These are phyloP conservation scores for Halocynthia aurantium DNA, from an alignment of 23 tunicate genomes.

Conservation along the genomic window DNA sequence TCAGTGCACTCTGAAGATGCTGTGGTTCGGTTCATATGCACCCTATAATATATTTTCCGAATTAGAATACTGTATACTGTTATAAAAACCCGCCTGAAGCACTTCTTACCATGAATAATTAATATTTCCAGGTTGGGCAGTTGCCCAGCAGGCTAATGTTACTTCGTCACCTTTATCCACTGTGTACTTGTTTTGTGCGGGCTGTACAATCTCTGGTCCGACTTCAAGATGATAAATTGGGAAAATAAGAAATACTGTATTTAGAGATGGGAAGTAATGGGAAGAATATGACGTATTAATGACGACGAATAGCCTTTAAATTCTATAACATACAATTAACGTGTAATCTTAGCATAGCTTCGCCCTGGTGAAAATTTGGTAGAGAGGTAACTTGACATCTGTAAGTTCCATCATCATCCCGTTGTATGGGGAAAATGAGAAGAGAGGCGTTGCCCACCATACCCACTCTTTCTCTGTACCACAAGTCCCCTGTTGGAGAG, in stretches of 20 bases:
- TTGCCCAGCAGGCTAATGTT: slow-evolving; percentile 39
- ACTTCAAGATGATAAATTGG: too few relatives aligned
- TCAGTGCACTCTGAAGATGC: not conserved
- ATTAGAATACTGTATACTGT: not conserved
- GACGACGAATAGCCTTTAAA: too few relatives aligned
- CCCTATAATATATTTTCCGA: not conserved
- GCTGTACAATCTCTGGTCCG: too few relatives aligned
- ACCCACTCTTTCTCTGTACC: not conserved
- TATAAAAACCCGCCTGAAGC: too few relatives aligned
- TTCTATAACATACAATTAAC: too few relatives aligned
- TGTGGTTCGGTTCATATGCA: not conserved
- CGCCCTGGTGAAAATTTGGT: slow-evolving; percentile 65
- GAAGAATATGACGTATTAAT: too few relatives aligned
- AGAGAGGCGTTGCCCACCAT: slow-evolving; percentile 47
- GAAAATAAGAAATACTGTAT: too few relatives aligned
- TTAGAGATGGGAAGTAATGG: too few relatives aligned
- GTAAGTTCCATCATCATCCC: slow-evolving; percentile 50
- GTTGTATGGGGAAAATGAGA: slow-evolving; percentile 12
- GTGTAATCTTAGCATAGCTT: not conserved
- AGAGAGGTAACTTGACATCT: slow-evolving; percentile 73
- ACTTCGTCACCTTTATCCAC: slow-evolving; percentile 35
- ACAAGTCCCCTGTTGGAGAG: not conserved
- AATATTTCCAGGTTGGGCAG: slow-evolving; percentile 35
- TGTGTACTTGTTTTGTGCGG: not conserved
- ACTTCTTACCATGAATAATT: slow-evolving; percentile 40